These are phyloP conservation scores for Itoplectis maculator DNA, from an alignment of 2,888 invertebrate genomes.

Conservation along the genomic window DNA sequence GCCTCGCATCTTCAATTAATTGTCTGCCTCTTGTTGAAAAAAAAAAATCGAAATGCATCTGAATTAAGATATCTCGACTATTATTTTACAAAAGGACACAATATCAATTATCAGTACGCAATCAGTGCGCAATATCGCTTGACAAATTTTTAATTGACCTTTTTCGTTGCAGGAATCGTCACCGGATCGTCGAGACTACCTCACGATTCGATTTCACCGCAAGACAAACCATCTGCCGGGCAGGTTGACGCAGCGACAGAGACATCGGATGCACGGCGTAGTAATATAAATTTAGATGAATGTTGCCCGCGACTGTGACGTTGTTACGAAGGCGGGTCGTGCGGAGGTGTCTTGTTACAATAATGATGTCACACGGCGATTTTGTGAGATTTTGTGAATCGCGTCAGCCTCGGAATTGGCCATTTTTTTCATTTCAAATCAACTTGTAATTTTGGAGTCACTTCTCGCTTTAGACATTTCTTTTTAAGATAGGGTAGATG, in stretches of 20 bases:
- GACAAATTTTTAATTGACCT: not conserved
- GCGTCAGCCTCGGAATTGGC: not conserved
- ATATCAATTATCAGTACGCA: too few species aligned
- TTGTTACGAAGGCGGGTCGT: constrained; percentile 14
- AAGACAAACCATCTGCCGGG: constrained; percentile 33
- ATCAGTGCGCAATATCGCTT: not conserved
- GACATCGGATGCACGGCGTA: constrained; percentile 45
- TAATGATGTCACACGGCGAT: constrained; percentile 51
- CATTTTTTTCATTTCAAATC: not conserved
- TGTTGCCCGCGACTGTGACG: constrained; percentile 12
- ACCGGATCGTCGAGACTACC: not conserved
- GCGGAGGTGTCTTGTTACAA: constrained; percentile 43
- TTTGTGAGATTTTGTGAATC: constrained; percentile 12
- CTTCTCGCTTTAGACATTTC: too few species aligned
- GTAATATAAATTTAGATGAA: constrained; percentile 57
- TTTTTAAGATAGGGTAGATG: too few species aligned
- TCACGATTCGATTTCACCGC: constrained; percentile 29
- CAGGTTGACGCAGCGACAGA: constrained; percentile 41
- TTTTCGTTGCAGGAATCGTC: not conserved
- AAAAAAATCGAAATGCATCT: too few species aligned
- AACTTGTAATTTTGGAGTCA: not conserved
- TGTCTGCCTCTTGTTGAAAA: not conserved
- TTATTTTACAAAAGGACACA: too few species aligned
- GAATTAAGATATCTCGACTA: too few species aligned
- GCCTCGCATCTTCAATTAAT: not conserved